These are phyloP conservation scores for Cygnus atratus DNA, from an alignment of 2,113 vertebrate species.

Conservation along the genomic window DNA sequence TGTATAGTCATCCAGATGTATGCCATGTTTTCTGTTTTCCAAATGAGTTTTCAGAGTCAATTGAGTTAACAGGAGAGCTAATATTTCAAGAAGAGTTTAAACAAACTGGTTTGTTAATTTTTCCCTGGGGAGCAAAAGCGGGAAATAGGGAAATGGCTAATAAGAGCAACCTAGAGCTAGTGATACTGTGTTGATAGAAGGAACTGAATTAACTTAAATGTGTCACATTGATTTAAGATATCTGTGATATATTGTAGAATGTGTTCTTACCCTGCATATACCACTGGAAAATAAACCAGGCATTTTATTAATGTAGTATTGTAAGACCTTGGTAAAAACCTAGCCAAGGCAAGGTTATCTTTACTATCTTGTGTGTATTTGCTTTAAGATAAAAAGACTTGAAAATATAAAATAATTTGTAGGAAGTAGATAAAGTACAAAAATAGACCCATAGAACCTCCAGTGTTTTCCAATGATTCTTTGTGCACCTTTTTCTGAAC, in stretches of 20 bases:
- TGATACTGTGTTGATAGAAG: conserved; percentile 44
- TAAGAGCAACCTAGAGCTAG: conserved; percentile 39
- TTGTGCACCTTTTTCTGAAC: not conserved
- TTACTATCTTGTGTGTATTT: not conserved
- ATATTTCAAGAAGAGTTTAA: conserved; percentile 61
- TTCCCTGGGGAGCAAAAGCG: not conserved
- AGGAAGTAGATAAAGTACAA: not conserved
- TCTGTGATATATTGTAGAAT: conserved; percentile 18
- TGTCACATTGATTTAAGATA: conserved; percentile 44
- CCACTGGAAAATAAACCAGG: not conserved
- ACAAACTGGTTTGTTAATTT: conserved; percentile 54
- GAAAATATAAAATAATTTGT: not conserved
- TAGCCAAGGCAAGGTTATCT: not conserved
- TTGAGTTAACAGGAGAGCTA: conserved; percentile 48
- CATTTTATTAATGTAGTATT: not conserved
- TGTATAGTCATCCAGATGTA: not conserved
- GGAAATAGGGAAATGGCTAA: conserved; percentile 44
- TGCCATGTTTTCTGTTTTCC: conserved; percentile 24
- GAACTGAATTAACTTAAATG: conserved; percentile 42
- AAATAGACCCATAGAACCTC: not conserved
- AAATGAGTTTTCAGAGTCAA: conserved; percentile 48
- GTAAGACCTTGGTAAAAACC: not conserved
- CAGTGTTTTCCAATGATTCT: not conserved
- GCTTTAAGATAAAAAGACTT: not conserved
- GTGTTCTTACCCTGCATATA: not conserved